Evolutionary conservation across 2,113 vertebrate species (phyloP).

Genomic region (Camelus dromedarius): DNA sequence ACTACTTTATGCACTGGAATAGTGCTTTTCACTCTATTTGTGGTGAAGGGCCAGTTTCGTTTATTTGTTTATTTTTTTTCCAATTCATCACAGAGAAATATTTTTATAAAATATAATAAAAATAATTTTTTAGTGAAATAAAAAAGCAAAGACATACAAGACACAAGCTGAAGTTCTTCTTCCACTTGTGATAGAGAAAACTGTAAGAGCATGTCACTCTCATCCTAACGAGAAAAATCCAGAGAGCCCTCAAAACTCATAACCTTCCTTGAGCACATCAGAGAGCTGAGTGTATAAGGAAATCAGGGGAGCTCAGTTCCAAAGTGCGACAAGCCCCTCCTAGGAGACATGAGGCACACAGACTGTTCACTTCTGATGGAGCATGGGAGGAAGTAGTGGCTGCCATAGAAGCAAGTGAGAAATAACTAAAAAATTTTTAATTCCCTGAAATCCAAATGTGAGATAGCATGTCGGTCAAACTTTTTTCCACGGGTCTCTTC

Average conservation of each 20-base stretch:
- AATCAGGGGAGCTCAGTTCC: background rate
- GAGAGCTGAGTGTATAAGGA: background rate
- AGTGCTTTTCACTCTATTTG: background rate
- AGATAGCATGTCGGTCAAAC: background rate
- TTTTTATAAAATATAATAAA: constrained; percentile 28
- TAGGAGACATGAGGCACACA: background rate
- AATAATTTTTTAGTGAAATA: background rate
- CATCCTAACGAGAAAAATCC: background rate
- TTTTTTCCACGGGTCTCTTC: background rate
- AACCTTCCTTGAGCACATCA: background rate
- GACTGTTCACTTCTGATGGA: background rate
- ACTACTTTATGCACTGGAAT: background rate
- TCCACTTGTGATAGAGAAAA: background rate
- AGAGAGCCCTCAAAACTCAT: background rate
- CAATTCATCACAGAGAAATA: background rate
- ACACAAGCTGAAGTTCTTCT: background rate
- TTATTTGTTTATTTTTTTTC: background rate
- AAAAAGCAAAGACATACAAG: background rate
- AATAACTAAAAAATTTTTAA: background rate
- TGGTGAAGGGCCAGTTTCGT: background rate
- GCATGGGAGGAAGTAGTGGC: background rate
- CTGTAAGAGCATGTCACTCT: background rate
- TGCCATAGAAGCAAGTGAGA: background rate
- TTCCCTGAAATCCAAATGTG: background rate
- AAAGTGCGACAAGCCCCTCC: background rate